These are phyloP conservation scores for Crypturellus tataupa DNA, from an alignment of 2,797 vertebrate species.

Conservation along the genomic window DNA sequence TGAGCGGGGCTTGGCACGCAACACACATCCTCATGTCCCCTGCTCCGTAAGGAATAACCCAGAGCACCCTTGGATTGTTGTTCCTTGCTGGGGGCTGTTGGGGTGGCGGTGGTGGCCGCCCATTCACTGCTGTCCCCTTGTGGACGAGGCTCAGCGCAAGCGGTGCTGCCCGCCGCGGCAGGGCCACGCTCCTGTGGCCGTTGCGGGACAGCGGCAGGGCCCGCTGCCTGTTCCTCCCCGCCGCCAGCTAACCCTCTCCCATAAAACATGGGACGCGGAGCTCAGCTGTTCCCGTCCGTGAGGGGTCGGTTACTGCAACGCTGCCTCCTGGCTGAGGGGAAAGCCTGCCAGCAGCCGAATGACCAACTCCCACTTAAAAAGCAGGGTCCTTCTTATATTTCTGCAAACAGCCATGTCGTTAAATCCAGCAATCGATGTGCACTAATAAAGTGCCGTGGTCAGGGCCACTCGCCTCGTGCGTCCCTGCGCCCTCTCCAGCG, in stretches of 20 bases:
- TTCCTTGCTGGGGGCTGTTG: too few relatives aligned
- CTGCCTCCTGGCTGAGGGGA: constrained; percentile 27
- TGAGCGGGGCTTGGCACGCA: background rate
- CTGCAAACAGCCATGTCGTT: background rate
- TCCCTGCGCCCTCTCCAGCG: background rate
- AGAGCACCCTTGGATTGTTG: too few relatives aligned
- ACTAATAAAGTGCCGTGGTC: background rate
- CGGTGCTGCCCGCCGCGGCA: background rate
- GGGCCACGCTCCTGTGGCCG: too few relatives aligned
- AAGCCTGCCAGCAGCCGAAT: constrained; percentile 10
- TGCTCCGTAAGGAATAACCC: background rate
- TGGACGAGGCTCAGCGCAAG: constrained; percentile 33
- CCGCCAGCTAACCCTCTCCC: background rate
- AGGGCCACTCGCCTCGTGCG: background rate
- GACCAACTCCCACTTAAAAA: background rate
- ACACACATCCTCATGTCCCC: background rate
- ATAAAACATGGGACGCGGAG: constrained; percentile 40
- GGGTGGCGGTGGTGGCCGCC: too few relatives aligned
- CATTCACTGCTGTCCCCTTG: constrained; percentile 61
- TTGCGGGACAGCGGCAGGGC: background rate
- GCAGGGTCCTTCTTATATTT: background rate
- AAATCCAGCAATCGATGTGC: background rate
- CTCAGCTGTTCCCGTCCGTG: constrained; percentile 8
- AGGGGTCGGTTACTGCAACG: background rate
- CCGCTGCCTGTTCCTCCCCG: constrained; percentile 16